Conservation (phyloP, 2,797 vertebrate genomes). For the Adelosebastes latens region DNA sequence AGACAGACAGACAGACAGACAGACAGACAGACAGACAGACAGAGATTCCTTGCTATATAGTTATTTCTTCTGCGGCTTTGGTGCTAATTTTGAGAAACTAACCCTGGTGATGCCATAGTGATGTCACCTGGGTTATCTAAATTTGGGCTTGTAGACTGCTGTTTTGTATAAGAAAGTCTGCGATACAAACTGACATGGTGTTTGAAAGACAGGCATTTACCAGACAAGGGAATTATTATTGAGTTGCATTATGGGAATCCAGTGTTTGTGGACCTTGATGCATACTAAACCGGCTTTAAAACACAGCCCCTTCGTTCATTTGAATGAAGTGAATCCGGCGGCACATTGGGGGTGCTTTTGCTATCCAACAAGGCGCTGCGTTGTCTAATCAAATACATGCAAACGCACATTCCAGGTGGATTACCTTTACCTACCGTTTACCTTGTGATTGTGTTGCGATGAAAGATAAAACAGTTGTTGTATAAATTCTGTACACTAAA, state of each 20-base stretch:
- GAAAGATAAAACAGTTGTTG: not conserved
- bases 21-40: not conserved
- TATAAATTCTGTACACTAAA: too few species aligned
- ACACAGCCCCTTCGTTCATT: not conserved
- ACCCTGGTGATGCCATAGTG: not conserved
- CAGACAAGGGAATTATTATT: not conserved
- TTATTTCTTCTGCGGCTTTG: not conserved
- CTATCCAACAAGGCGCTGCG: not conserved
- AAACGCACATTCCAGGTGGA: not conserved
- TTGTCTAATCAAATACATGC: not conserved
- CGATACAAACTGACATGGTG: not conserved
- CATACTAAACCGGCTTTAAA: not conserved
- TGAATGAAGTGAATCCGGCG: not conserved
- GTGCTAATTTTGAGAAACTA: not conserved
- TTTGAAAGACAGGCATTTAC: not conserved
- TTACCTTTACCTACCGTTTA: not conserved
- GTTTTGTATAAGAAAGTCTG: not conserved
- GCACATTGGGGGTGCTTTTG: not conserved
- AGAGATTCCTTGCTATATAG: not conserved
- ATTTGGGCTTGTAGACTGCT: not conserved
- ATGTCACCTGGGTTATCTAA: too few species aligned
- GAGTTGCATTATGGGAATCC: not conserved
- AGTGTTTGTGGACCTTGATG: not conserved
- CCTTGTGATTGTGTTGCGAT: not conserved
- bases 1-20: too few species aligned